Conservation (phyloP, 2,888 invertebrate genomes). For the Biston betularia region DNA sequence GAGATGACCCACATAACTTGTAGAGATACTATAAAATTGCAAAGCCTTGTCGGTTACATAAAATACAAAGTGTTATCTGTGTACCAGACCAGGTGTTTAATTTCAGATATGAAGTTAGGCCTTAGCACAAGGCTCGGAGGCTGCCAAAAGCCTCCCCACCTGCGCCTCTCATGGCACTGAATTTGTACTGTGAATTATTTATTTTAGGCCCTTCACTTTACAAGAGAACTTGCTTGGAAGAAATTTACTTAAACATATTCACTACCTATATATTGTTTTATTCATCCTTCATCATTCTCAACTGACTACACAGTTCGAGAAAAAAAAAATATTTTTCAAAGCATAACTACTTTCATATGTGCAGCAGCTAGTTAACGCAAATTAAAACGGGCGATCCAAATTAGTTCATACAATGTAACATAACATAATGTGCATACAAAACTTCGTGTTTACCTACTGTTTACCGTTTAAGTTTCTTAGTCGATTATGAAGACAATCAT, state of each 20-base stretch:
- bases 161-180: constrained; percentile 27
- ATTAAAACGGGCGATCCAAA: no score
- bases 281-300: neutral
- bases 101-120: constrained; percentile 28
- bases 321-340: no score
- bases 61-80: constrained; percentile 19
- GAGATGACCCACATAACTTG: constrained; percentile 5
- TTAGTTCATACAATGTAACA: no score
- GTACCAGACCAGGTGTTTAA: constrained; percentile 20
- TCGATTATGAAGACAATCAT: no score
- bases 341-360: no score
- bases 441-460: no score
- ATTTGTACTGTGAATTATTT: constrained; percentile 38
- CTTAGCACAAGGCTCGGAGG: constrained; percentile 10
- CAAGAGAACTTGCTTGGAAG: neutral
- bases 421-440: no score
- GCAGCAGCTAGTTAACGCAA: no score
- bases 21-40: neutral
- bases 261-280: neutral
- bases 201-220: constrained; percentile 28
- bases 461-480: no score
- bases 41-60: constrained; percentile 9
- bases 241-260: neutral
- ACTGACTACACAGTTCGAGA: no score
- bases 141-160: constrained; percentile 35